Evolutionary conservation across 2,888 invertebrate species (phyloP).

Genomic region (Cheilosia grossa): DNA sequence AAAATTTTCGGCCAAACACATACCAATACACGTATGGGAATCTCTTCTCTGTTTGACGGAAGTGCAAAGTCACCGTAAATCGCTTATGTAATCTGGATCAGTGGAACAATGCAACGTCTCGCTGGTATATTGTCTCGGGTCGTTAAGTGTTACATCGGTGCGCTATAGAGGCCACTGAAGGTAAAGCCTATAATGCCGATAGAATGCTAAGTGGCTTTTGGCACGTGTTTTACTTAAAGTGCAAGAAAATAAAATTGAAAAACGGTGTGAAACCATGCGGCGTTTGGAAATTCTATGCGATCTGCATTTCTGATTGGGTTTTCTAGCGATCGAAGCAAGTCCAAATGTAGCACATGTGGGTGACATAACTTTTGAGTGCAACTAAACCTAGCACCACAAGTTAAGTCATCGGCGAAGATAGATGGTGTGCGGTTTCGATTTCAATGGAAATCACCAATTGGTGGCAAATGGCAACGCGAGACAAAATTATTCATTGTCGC

Average conservation of each 20-base stretch:
- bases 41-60: conserved; percentile 12
- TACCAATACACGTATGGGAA: neutral
- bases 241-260: conserved; percentile 30
- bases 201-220: conserved; percentile 61
- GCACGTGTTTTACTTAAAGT: conserved; percentile 65
- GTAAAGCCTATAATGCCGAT: conserved; percentile 19
- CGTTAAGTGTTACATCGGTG: conserved; percentile 16
- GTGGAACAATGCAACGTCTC: conserved; percentile 42
- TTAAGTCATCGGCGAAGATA: conserved; percentile 45
- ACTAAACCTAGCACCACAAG: conserved; percentile 39
- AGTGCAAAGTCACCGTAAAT: conserved; percentile 23
- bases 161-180: conserved; percentile 27
- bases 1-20: neutral
- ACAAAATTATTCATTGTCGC: conserved; percentile 54
- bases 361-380: conserved; percentile 64
- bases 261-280: conserved; percentile 16
- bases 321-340: conserved; percentile 14
- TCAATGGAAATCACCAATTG: conserved; percentile 49
- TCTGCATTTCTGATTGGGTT: conserved; percentile 59
- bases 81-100: conserved; percentile 47
- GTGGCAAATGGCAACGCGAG: conserved; percentile 28
- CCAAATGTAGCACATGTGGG: conserved; percentile 52
- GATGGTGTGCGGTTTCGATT: conserved; percentile 8
- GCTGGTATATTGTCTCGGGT: conserved; percentile 1
- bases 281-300: conserved; percentile 71